A percentile compares a stretch with the other conserved stretches of the same genome.
These are phyloP conservation scores for Paelopatides confundens DNA, from an alignment of 53 echinoderm and acorn worm species.

Conservation along the genomic window DNA sequence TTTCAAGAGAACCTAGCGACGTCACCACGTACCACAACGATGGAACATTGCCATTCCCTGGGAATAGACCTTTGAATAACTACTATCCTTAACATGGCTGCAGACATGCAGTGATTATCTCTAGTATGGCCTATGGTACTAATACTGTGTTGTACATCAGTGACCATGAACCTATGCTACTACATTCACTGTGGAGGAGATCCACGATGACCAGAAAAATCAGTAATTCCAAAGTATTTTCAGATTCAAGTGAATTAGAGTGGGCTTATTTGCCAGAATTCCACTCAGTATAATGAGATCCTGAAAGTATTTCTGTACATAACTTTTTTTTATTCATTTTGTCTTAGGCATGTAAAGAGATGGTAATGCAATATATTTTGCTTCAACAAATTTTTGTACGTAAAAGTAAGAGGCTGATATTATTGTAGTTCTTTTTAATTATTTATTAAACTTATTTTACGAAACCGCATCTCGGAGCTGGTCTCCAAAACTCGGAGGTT, in stretches of 20 bases:
- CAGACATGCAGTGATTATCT: no score
- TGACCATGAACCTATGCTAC: no score
- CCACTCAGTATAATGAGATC: background rate
- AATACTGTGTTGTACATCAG: no score
- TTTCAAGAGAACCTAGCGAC: background rate
- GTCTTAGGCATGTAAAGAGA: slow-evolving; percentile 2
- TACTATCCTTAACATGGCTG: background rate
- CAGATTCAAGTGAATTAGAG: background rate
- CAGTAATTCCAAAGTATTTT: background rate
- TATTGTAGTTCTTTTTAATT: background rate
- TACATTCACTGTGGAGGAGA: no score
- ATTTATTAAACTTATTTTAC: background rate
- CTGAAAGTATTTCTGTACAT: background rate
- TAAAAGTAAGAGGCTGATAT: background rate
- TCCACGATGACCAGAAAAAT: no score
- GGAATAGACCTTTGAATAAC: background rate
- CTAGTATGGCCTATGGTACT: no score
- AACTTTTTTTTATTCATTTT: background rate
- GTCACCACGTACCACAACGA: slow-evolving; percentile 15
- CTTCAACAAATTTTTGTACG: background rate
- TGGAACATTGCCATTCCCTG: background rate
- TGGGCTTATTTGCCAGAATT: background rate
- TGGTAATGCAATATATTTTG: background rate
- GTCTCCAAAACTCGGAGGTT: background rate
- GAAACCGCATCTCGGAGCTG: background rate